A percentile compares a stretch with the other conserved stretches of the same genome.
Evolutionary conservation across 2,888 invertebrate species (phyloP).

Genomic region (Trissoscelio sp.): DNA sequence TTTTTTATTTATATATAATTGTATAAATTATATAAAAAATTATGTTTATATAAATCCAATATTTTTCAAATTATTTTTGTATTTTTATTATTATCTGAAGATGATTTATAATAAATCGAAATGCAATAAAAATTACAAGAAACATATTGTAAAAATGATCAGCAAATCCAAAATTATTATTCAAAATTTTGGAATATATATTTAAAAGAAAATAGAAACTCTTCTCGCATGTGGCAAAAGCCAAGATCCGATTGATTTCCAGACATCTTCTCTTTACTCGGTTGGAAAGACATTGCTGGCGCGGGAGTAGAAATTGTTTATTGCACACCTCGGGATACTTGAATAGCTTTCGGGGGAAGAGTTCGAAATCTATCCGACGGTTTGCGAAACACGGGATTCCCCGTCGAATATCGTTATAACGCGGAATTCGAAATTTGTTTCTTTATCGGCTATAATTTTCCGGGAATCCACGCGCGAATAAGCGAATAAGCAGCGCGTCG

Average conservation of each 20-base stretch:
- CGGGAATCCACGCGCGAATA: slow-evolving; percentile 80
- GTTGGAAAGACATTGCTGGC: slow-evolving; percentile 71
- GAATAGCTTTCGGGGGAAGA: slow-evolving; percentile 73
- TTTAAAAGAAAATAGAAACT: too few relatives aligned
- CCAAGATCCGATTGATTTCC: slow-evolving; percentile 61
- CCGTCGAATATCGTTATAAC: slow-evolving; percentile 81
- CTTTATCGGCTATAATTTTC: slow-evolving; percentile 83
- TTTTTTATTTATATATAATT: too few relatives aligned
- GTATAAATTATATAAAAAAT: too few relatives aligned
- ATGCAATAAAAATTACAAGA: too few relatives aligned
- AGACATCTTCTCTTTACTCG: slow-evolving; percentile 69
- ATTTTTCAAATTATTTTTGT: too few relatives aligned
- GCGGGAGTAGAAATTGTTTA: slow-evolving; percentile 75
- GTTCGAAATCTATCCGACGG: slow-evolving; percentile 63
- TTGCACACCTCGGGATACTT: slow-evolving; percentile 73
- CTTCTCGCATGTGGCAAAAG: too few relatives aligned
- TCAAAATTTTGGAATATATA: too few relatives aligned
- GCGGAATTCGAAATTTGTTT: slow-evolving; percentile 82
- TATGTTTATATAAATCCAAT: too few relatives aligned
- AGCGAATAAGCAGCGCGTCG: slow-evolving; percentile 69
- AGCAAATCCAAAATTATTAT: too few relatives aligned
- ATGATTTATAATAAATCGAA: too few relatives aligned
- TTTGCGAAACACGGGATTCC: slow-evolving; percentile 65
- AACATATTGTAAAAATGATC: too few relatives aligned
- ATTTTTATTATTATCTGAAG: too few relatives aligned